A percentile compares a stretch with the other conserved stretches of the same genome.
Conservation (phyloP, 2,888 invertebrate genomes). For the Scaptomyza polygonia region DNA sequence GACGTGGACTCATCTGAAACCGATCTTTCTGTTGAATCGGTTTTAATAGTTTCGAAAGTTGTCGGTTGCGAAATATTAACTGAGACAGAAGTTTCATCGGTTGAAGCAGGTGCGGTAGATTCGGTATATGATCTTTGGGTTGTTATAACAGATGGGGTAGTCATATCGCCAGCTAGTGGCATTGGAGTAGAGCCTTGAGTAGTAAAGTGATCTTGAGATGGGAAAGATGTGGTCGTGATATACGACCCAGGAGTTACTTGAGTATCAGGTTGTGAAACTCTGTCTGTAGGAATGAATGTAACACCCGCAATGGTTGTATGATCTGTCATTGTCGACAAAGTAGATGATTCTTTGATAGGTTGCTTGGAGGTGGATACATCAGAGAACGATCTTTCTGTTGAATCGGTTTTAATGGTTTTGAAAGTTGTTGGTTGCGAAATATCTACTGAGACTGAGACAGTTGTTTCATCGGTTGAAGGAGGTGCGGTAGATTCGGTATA, state of each 20-base stretch:
- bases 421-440: neutral
- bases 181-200: neutral
- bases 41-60: neutral
- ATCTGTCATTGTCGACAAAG: neutral
- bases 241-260: neutral
- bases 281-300: neutral
- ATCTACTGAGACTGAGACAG: neutral
- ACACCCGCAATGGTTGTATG: neutral
- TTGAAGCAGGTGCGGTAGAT: neutral
- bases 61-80: neutral
- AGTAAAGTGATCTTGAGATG: too few species aligned
- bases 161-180: neutral
- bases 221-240: neutral
- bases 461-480: neutral
- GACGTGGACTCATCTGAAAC: neutral
- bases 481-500: neutral
- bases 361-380: neutral
- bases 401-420: neutral
- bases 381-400: neutral
- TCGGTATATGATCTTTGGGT: neutral
- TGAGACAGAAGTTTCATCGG: neutral
- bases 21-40: neutral
- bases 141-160: neutral
- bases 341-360: neutral
- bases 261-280: fast-evolving